Conservation (phyloP, 2,797 vertebrate genomes). For the Aphelocoma californica region DNA sequence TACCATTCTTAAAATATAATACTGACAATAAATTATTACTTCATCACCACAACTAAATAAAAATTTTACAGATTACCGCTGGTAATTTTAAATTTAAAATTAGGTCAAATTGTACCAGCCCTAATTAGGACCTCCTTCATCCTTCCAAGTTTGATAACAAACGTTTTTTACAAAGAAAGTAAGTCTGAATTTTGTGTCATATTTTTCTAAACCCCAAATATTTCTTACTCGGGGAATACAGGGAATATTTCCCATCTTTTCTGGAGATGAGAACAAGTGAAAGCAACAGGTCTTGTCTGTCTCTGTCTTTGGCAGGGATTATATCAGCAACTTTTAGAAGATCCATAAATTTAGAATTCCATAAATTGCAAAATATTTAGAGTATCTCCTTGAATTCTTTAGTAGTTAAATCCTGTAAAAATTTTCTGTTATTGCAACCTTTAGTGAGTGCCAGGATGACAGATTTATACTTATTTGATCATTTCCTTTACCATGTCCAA, state of each 20-base stretch:
- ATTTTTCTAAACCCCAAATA: not conserved
- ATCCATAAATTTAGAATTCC: not conserved
- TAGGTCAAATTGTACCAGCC: not conserved
- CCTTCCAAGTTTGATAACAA: not conserved
- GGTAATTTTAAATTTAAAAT: not conserved
- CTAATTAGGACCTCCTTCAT: not conserved
- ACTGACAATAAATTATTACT: not conserved
- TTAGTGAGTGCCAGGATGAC: not conserved
- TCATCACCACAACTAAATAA: not conserved
- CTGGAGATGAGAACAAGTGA: not conserved
- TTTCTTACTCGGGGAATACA: not conserved
- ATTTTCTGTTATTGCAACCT: not conserved
- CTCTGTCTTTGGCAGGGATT: not conserved
- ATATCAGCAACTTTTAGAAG: not conserved
- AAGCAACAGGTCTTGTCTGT: not conserved
- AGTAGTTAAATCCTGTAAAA: not conserved
- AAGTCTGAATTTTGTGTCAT: not conserved
- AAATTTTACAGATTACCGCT: not conserved
- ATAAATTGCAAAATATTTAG: not conserved
- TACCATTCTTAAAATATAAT: not conserved
- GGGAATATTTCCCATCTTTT: not conserved
- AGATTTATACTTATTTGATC: not conserved
- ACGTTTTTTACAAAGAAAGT: not conserved
- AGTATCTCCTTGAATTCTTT: not conserved
- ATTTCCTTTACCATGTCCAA: not conserved